Evolutionary conservation across 1,140 invertebrate species (phyloP).

Genomic region (Sipha flava): DNA sequence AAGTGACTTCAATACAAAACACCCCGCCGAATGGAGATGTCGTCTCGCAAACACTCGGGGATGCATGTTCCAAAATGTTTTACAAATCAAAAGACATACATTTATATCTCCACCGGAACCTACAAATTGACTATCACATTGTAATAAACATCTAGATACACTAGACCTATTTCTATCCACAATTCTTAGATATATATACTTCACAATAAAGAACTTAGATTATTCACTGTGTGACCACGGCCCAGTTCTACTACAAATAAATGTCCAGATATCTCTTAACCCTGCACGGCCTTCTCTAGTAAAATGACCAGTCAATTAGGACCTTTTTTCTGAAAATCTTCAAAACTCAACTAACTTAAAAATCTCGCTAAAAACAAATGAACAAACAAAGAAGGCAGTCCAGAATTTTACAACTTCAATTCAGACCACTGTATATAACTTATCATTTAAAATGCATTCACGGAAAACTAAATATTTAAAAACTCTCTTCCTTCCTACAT

Average conservation of each 20-base stretch:
- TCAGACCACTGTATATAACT: too few species aligned
- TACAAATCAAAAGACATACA: constrained; percentile 11
- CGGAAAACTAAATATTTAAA: too few species aligned
- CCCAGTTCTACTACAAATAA: constrained; percentile 1
- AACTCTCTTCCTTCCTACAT: too few species aligned
- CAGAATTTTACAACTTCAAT: too few species aligned
- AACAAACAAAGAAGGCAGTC: too few species aligned
- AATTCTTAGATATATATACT: background rate
- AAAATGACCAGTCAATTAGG: too few species aligned
- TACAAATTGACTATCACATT: constrained; percentile 44
- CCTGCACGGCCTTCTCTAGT: background rate
- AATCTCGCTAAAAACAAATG: too few species aligned
- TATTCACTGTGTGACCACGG: constrained; percentile 39
- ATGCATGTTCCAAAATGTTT: constrained; percentile 37
- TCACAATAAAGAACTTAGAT: constrained; percentile 7
- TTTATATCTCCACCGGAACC: constrained; percentile 40
- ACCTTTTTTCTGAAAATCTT: too few species aligned
- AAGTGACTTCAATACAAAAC: constrained; percentile 21
- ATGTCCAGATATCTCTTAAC: too few species aligned
- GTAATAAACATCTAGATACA: constrained; percentile 41
- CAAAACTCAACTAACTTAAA: too few species aligned
- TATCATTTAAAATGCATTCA: too few species aligned
- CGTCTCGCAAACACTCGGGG: constrained; percentile 41
- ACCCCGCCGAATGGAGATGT: background rate
- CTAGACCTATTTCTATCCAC: constrained; percentile 41